Evolutionary conservation across 1,140 invertebrate genomes (phyloP), one percentile per base, ranked within the genome.

Genomic region (Lepidurus packardi): DNA sequence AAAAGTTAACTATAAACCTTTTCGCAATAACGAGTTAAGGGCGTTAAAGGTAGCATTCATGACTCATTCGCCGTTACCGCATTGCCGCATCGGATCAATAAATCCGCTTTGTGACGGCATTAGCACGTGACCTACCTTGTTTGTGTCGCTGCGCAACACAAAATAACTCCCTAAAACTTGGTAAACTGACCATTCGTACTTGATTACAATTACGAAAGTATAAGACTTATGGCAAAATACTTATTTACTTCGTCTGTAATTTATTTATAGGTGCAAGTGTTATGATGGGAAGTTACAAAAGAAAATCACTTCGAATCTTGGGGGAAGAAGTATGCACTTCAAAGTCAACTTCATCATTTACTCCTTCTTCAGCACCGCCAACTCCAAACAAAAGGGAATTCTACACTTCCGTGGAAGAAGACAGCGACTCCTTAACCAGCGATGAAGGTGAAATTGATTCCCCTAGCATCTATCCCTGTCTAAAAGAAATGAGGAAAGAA

Each of bases 11-110:
- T 34, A 34, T 34, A 34, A 34, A 34, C 34, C 34, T 34, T 34
- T 4, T 34, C 34, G 3, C 34, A 34, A 34, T 34, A 34, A 34
- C 34, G 34, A 4, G 34, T 34, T 2, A 34, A 34, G 34, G 34
- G 34, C 34, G 34, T 34, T 34, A 3, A 3, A 34, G 34, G 34
- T 34, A 34, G 34, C 34, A 34, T 21, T 65, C 16, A 16, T 65
- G 53, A 65, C 13, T 65, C 53, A 65, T 21, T 4, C 1, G 21
- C 21, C 53, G 13, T 65, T 65, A 65, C 53, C 21, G n/a, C 53
- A 65, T 65, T 65, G 53, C 53, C 53, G 53, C 53, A 65, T 13
- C 13, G 53, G 53, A 65, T 65, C 53, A 65, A 65, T 65, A 65
- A 65, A 13, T n/a, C 53, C 34, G 34, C 34, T 34, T 34, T 34